Conservation (phyloP, 2,113 vertebrate genomes). For the Nematolebias whitei region DNA sequence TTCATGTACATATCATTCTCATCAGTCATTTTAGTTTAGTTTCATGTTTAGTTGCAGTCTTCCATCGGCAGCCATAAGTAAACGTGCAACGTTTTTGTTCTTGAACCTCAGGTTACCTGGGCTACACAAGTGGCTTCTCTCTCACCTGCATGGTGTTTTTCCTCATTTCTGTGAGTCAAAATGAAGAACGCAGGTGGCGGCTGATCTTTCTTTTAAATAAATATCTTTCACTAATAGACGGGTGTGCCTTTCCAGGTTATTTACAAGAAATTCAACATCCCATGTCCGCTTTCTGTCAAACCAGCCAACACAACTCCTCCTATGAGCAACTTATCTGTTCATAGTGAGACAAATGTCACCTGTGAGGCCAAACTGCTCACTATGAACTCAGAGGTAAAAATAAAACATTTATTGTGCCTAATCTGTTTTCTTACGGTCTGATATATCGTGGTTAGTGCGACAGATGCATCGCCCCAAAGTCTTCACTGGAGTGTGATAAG, state of each 20-base stretch:
- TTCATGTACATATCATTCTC: slow-evolving; percentile 8
- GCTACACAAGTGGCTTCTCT: slow-evolving; percentile 90
- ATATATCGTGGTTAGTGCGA: neutral
- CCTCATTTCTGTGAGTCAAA: slow-evolving; percentile 84
- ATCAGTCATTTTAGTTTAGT: slow-evolving; percentile 4
- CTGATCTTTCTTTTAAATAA: neutral
- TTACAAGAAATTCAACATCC: slow-evolving; percentile 87
- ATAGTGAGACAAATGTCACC: slow-evolving; percentile 33
- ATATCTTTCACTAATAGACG: slow-evolving; percentile 2
- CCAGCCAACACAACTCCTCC: neutral
- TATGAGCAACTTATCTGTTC: rapidly evolving
- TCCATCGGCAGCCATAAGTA: neutral
- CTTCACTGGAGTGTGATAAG: neutral
- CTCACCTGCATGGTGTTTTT: slow-evolving; percentile 91
- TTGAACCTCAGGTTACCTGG: slow-evolving; percentile 87
- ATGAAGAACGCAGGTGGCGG: neutral
- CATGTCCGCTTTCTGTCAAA: slow-evolving; percentile 62
- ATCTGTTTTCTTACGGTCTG: neutral
- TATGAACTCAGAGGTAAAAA: slow-evolving; percentile 82
- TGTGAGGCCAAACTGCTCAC: slow-evolving; percentile 81
- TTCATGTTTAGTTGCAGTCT: neutral
- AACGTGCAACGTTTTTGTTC: neutral
- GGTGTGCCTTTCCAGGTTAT: slow-evolving; percentile 78
- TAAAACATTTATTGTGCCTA: neutral
- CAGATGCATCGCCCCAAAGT: neutral